Evolutionary conservation across 2,113 vertebrate species (phyloP), one percentile per base, ranked within the genome.

Genomic region (Neodontobutis hainanensis): DNA sequence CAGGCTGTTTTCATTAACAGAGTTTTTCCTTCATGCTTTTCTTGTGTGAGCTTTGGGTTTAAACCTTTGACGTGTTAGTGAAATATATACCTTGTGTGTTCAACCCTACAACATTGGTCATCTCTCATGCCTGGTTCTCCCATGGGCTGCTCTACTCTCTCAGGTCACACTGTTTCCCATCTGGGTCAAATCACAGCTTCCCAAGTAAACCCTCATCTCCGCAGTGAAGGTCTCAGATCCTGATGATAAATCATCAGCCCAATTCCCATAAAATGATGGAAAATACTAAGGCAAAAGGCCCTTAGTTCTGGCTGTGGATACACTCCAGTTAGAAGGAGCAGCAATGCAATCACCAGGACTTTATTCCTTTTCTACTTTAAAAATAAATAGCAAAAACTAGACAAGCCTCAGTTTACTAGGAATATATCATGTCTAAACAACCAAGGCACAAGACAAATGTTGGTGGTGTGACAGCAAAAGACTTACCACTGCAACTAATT

Each of bases 171-270:
- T 36, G 62, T 75, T 64, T 72, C 81, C 69, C 87, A 91, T 90
- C 84, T 91, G 87, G 85, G 84, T 82, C 77, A 77, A 61, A 89
- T 86, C 66, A 80, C 57, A 65, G 71, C 70, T 87, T 81, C 69
- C 69, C 70, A 73, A 73, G 83, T 80, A 85, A 68, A 60, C 61
- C 46, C 40, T 76, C 46, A 67, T 53, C 58, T 64, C 66, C 3
- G 38, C 34, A 47, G 35, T 6, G 19, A 32, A 72, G 59, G 71
- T 53, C 73, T 70, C 61, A 70, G 71, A 73, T 59, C 49, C 61
- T 27, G 16, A 50, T 66, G 34, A 84, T 90, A 74, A 87, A 89
- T 90, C 64, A 2, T 50, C 4, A 7, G 5, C 51, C 52, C 4
- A 2, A 67, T 16, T 14, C 47, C 34, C 43, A 51, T 14, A 10